Evolutionary conservation across 2,888 invertebrate genomes (phyloP).

Genomic region (Therioaphis trifolii): DNA sequence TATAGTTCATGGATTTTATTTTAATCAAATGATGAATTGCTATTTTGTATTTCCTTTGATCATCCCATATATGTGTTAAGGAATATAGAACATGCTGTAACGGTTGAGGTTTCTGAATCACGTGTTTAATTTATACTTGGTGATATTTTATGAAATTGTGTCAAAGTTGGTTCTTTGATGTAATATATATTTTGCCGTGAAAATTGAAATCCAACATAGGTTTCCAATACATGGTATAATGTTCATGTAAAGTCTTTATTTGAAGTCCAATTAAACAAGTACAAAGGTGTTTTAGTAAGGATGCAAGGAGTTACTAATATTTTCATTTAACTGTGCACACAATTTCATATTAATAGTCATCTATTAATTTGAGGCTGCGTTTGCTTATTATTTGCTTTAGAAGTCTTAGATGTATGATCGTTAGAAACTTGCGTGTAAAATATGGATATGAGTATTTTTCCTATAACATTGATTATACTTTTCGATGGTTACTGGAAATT

Average conservation of each 20-base stretch:
- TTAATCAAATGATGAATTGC: no score
- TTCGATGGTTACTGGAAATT: no score
- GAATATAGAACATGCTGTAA: neutral
- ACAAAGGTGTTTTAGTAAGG: neutral
- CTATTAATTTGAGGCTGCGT: neutral
- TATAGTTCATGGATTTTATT: no score
- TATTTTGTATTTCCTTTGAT: neutral
- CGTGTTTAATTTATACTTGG: neutral
- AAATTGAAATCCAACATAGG: neutral
- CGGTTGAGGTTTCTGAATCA: neutral
- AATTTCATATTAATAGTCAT: constrained; percentile 3
- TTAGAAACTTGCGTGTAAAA: no score
- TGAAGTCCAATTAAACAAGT: constrained; percentile 11
- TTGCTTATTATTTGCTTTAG: neutral
- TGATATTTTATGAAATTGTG: neutral
- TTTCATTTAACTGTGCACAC: neutral
- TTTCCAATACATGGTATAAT: neutral
- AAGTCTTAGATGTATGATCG: neutral
- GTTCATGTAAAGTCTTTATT: neutral
- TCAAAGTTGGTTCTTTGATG: neutral
- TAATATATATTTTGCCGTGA: neutral
- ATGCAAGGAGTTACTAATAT: neutral
- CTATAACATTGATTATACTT: no score
- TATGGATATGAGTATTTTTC: no score
- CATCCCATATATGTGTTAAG: neutral